Conservation (phyloP, 37 sponge, comb jelly and placozoan genomes). For the Amphimedon queenslandica region DNA sequence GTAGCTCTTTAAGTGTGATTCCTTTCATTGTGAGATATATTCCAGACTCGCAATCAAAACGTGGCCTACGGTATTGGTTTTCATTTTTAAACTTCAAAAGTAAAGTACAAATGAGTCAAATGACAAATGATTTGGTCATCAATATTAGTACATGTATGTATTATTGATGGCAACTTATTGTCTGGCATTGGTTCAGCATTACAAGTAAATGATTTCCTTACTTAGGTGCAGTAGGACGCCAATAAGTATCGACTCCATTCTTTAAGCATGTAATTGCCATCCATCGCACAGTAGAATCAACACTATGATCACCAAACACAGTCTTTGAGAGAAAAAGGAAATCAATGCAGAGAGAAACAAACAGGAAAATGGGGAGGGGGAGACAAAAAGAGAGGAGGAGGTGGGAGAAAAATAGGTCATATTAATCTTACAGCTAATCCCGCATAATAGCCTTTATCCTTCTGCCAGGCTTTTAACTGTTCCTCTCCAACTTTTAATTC, state of each 20-base stretch:
- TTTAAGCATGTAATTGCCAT: conserved; percentile 81
- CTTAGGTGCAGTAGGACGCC: conserved; percentile 65
- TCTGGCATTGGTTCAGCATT: not conserved
- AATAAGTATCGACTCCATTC: conserved; percentile 83
- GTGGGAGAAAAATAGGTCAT: not conserved
- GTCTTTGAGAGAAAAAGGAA: conserved; percentile 14
- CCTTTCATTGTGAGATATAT: too few species aligned
- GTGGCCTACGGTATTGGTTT: too few species aligned
- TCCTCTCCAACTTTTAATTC: conserved; percentile 60
- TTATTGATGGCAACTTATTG: too few species aligned
- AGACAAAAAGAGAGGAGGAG: too few species aligned
- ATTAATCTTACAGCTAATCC: conserved; percentile 42
- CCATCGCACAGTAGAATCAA: conserved; percentile 65
- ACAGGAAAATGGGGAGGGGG: not conserved
- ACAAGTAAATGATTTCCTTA: too few species aligned
- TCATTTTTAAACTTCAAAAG: too few species aligned
- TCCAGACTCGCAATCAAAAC: too few species aligned
- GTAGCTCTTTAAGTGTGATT: too few species aligned
- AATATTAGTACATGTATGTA: too few species aligned
- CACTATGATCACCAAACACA: conserved; percentile 22
- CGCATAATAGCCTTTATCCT: conserved; percentile 56
- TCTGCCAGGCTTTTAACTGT: conserved; percentile 68
- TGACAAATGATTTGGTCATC: too few species aligned
- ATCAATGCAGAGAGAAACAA: not conserved
- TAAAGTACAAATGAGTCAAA: too few species aligned